These are phyloP conservation scores for Sebastes melanostomus DNA, from an alignment of 2,797 vertebrate species.

Conservation along the genomic window DNA sequence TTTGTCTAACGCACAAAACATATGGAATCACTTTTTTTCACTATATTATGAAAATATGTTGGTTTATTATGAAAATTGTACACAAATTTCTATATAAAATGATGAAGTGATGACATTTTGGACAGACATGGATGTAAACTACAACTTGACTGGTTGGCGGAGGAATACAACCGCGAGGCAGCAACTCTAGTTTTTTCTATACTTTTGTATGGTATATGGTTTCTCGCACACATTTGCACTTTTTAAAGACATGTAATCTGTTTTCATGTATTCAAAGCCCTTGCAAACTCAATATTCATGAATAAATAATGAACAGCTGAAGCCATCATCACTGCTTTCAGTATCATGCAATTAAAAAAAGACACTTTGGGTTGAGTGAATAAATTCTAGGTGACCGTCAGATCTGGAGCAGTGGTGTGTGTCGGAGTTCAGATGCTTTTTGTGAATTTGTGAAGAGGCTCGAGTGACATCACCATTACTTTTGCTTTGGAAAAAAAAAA, in stretches of 20 bases:
- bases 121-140: neutral
- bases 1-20: too few species aligned
- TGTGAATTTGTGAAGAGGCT: neutral
- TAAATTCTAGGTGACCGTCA: neutral
- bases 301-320: neutral
- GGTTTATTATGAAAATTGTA: too few species aligned
- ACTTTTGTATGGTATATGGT: neutral
- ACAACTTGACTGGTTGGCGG: too few species aligned
- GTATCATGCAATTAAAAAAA: too few species aligned
- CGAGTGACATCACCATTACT: too few species aligned
- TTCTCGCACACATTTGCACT: neutral
- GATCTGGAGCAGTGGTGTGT: neutral
- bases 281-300: neutral
- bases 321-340: too few species aligned
- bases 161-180: too few species aligned
- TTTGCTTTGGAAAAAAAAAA: neutral
- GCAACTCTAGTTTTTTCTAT: too few species aligned
- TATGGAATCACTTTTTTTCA: too few species aligned
- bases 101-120: neutral
- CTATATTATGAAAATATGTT: too few species aligned
- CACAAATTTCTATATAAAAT: neutral
- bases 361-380: neutral
- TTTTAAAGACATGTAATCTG: neutral
- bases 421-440: neutral
- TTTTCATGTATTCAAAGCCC: neutral